Evolutionary conservation across 2,888 invertebrate genomes (phyloP), one percentile per base, ranked within the genome.

Genomic region (Amiota communis): DNA sequence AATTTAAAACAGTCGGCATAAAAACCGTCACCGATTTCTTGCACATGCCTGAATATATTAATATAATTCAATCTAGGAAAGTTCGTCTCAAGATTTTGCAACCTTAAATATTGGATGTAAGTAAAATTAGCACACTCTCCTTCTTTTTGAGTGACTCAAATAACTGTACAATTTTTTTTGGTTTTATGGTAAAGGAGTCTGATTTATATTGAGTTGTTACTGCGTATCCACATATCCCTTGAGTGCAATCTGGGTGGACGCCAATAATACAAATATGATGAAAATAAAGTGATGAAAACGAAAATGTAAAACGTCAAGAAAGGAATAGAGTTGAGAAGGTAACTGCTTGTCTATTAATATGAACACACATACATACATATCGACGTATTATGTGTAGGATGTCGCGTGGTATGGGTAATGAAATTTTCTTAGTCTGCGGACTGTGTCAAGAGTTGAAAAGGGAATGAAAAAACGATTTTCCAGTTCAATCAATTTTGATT

Each of bases 191-290:
- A 36, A 36, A 36, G 36, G 6, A 36, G 36, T 36, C 36, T 36
- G 36, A 36, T 36, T 36, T 76, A 78, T 77, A 79, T 75, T 79
- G 76, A 72, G 72, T 72, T 69, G 59, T 68, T 23, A 49, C 53
- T 70, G 77, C 75, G 79, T 74, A 72, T 80, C 80, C 81, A 86
- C 80, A 79, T 79, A 81, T 86, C 86, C 86, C 86, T 80, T 71
- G 86, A 87, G 86, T 84, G 81, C 85, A 87, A 87, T 86, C 86
- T 81, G 83, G 81, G 86, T 86, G 81, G 86, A 86, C 77, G 82
- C 85, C 86, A 79, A 84, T 81, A 80, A 82, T 82, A 81, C 74
- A 81, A 84, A 81, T 82, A 80, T 79, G 77, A 77, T 81, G 75
- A 82, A 80, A 77, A 81, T 78, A 71, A 80, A 79, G 81, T 49